Conservation (phyloP, 53 echinoderm and acorn worm genomes). For the Actinopyga echinites region DNA sequence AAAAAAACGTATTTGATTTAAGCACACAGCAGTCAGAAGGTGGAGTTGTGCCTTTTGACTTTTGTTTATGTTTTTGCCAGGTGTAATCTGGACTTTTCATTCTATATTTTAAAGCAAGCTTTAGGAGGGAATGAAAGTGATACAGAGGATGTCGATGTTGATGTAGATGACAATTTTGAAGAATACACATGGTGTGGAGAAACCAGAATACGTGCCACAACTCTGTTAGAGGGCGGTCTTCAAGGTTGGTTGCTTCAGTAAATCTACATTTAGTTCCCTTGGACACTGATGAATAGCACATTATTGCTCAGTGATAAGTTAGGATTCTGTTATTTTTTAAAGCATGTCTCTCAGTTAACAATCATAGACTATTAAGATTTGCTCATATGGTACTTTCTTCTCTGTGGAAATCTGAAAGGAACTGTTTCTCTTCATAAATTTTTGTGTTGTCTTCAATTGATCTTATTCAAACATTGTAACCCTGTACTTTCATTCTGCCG, state of each 20-base stretch:
- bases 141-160: constrained; percentile 52
- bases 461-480: no score
- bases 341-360: no score
- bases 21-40: neutral
- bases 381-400: no score
- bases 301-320: neutral
- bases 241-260: constrained; percentile 54
- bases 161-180: constrained; percentile 69
- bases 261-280: neutral
- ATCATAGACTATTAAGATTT: no score
- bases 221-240: constrained; percentile 78
- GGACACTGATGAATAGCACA: no score
- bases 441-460: no score
- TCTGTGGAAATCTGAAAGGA: no score
- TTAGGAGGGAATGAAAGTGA: constrained; percentile 5
- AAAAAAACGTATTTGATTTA: neutral
- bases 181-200: constrained; percentile 91
- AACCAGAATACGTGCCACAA: constrained; percentile 76
- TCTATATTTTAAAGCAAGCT: neutral
- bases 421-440: no score
- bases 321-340: neutral
- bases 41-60: no score
- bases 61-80: no score
- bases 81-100: no score
- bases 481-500: no score